Percentiles rank a stretch among this genome's conserved stretches.
Evolutionary conservation across 2,888 invertebrate species (phyloP).

Genomic region (Linyphia triangularis): DNA sequence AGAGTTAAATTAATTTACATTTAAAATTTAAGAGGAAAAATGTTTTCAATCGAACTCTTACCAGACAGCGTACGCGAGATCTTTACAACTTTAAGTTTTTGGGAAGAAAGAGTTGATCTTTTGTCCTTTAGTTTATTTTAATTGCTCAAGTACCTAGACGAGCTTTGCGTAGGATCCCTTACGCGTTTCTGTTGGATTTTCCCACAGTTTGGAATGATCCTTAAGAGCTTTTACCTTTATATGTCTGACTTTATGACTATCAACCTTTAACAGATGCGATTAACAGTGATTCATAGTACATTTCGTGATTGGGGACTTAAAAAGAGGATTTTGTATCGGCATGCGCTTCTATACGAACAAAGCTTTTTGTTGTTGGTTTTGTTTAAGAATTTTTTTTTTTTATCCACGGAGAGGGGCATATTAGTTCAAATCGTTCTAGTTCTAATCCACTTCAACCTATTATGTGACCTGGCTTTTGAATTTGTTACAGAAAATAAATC

Average conservation of each 20-base stretch:
- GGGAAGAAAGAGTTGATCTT: no score
- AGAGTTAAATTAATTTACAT: no score
- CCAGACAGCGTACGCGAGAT: no score
- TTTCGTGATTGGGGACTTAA: conserved; percentile 42
- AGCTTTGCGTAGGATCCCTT: conserved; percentile 32
- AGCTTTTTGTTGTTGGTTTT: conserved; percentile 7
- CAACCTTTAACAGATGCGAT: conserved; percentile 48
- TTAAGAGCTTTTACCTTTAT: background rate
- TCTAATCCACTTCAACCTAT: conserved; percentile 18
- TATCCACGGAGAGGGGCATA: conserved; percentile 3
- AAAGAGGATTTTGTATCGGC: conserved; percentile 33
- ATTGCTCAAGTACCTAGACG: no score
- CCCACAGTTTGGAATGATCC: conserved; percentile 41
- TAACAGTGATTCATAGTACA: conserved; percentile 63
- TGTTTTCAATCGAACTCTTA: no score
- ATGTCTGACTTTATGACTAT: conserved; percentile 39
- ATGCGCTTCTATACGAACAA: conserved; percentile 23
- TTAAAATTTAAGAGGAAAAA: no score
- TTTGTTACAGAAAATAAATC: background rate
- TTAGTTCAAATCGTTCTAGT: background rate
- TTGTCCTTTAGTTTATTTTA: no score
- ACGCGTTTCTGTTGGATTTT: conserved; percentile 18
- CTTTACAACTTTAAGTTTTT: no score
- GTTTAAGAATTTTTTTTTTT: conserved; percentile 13
- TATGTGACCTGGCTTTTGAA: conserved; percentile 14